Percentiles rank a stretch among this genome's conserved stretches.
Conservation (phyloP, 2,797 vertebrate genomes). For the Centropyge bicolor region DNA sequence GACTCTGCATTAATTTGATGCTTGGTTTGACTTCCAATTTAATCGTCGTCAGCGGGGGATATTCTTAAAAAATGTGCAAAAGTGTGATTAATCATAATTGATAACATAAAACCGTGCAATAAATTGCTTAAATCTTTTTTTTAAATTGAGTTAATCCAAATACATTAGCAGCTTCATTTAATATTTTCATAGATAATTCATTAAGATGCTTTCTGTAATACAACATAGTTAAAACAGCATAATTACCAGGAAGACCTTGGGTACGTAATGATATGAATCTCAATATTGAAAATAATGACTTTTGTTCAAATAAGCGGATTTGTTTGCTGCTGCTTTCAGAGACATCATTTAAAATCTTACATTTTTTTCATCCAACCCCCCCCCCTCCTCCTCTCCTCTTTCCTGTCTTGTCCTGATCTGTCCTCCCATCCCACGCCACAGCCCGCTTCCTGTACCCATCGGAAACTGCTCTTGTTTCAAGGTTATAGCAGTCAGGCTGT, state of each 20-base stretch:
- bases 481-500: constrained; percentile 85
- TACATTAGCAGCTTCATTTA: constrained; percentile 3
- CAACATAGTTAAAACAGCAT: neutral
- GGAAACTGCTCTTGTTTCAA: constrained; percentile 87
- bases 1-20: constrained; percentile 44
- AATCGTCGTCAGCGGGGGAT: constrained; percentile 37
- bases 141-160: constrained; percentile 43
- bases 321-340: neutral
- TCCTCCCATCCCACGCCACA: constrained; percentile 37
- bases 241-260: neutral
- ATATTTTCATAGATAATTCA: constrained; percentile 26
- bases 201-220: neutral
- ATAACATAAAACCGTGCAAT: constrained; percentile 19
- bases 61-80: constrained; percentile 19
- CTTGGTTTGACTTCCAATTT: constrained; percentile 35
- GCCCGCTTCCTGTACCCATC: constrained; percentile 74
- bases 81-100: constrained; percentile 36
- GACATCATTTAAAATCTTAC: neutral
- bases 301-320: neutral
- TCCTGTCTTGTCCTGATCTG: constrained; percentile 42
- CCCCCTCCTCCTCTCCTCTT: constrained; percentile 19
- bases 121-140: constrained; percentile 31
- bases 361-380: constrained; percentile 6
- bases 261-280: neutral
- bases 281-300: constrained; percentile 1